Evolutionary conservation across 2,888 invertebrate species (phyloP).

Genomic region (Ametastegia equiseti): DNA sequence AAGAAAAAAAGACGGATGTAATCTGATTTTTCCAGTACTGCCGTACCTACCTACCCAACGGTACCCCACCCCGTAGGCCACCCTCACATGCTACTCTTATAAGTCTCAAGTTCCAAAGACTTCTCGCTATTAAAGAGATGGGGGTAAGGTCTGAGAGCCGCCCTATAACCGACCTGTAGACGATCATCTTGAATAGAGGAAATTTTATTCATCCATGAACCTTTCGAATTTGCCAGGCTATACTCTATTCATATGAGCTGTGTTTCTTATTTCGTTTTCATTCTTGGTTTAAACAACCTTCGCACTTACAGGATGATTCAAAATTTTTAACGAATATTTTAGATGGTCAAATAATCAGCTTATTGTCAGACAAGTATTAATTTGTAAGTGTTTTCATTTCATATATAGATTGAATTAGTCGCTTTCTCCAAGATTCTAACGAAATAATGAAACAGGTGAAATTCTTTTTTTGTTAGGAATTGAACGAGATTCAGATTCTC

Average conservation of each 20-base stretch:
- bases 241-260: too few species aligned
- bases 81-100: neutral
- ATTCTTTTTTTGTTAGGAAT: too few species aligned
- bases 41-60: neutral
- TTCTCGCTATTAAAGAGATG: neutral
- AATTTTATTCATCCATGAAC: neutral
- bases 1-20: conserved; percentile 39
- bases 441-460: too few species aligned
- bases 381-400: too few species aligned
- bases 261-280: neutral
- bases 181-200: neutral
- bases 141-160: neutral
- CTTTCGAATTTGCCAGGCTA: neutral
- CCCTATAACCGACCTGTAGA: too few species aligned
- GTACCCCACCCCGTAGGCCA: neutral
- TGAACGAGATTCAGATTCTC: too few species aligned
- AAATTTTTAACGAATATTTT: too few species aligned
- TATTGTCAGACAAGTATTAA: too few species aligned
- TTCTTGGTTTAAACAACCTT: neutral
- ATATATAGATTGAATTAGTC: too few species aligned
- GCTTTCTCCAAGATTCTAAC: too few species aligned
- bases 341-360: too few species aligned
- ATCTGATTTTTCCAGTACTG: conserved; percentile 23
- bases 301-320: neutral
- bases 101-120: neutral